Evolutionary conservation across 1,140 invertebrate genomes (phyloP).

Genomic region (Drosophila yakuba): DNA sequence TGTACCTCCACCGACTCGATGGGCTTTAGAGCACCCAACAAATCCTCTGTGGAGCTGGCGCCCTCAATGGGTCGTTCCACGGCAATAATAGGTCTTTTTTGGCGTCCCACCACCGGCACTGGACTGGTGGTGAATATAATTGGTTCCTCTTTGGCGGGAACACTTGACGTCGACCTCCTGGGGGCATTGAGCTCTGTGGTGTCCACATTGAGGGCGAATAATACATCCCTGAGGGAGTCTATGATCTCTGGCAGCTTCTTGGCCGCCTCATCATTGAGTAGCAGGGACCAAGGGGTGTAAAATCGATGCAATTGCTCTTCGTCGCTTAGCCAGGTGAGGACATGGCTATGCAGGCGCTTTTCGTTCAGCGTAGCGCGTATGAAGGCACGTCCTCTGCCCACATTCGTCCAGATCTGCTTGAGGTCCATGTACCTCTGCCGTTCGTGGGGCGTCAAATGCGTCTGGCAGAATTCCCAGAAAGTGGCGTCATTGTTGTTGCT

Average conservation of each 20-base stretch:
- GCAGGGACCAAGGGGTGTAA: conserved; percentile 93
- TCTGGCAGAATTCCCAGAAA: conserved; percentile 88
- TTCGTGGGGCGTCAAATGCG: conserved; percentile 91
- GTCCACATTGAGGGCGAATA: conserved; percentile 94
- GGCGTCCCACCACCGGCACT: conserved; percentile 57
- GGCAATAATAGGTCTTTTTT: conserved; percentile 17
- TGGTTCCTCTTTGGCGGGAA: conserved; percentile 79
- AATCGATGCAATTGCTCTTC: conserved; percentile 86
- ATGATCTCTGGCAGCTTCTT: conserved; percentile 92
- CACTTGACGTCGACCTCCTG: conserved; percentile 12
- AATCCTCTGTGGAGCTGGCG: conserved; percentile 66
- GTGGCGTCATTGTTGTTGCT: conserved; percentile 51
- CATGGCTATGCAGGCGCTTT: conserved; percentile 91
- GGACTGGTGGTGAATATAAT: conserved; percentile 85
- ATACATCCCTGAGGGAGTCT: conserved; percentile 91
- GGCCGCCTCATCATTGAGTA: conserved; percentile 90
- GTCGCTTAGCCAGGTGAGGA: conserved; percentile 89
- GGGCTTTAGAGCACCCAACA: conserved; percentile 50
- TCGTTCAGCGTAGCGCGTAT: conserved; percentile 93
- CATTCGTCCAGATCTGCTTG: conserved; percentile 91
- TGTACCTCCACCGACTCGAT: conserved; percentile 51
- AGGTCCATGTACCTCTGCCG: conserved; percentile 90
- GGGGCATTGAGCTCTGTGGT: conserved; percentile 89
- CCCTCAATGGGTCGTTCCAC: conserved; percentile 69
- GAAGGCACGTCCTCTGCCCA: conserved; percentile 92